These are phyloP conservation scores for Sorex maritimensis DNA, from an alignment of 2,797 vertebrate genomes.

Conservation along the genomic window DNA sequence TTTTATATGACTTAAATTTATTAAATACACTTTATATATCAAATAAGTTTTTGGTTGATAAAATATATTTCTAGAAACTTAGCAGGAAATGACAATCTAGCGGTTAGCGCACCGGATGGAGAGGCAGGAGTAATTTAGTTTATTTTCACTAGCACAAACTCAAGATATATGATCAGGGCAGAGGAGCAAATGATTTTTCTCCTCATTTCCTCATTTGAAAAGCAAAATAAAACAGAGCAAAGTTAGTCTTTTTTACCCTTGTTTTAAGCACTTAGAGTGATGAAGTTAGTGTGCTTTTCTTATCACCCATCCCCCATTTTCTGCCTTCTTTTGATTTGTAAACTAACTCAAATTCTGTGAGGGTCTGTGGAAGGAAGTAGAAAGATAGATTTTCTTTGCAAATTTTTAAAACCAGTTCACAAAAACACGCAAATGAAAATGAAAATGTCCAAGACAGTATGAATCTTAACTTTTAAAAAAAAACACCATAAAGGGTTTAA, in stretches of 20 bases:
- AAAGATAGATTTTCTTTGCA: too few species aligned
- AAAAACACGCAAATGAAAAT: slow-evolving; percentile 12
- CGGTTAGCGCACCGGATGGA: not conserved
- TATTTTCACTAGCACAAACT: not conserved
- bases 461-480: not conserved
- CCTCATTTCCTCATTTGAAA: slow-evolving; percentile 47
- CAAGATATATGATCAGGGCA: not conserved
- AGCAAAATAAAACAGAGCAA: slow-evolving; percentile 28
- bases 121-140: not conserved
- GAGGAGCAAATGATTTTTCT: slow-evolving; percentile 57
- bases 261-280: not conserved
- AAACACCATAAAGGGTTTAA: not conserved
- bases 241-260: not conserved
- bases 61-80: slow-evolving; percentile 70
- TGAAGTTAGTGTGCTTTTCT: not conserved
- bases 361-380: too few species aligned
- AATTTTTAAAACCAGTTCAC: too few species aligned
- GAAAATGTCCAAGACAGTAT: not conserved
- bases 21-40: slow-evolving; percentile 83
- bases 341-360: not conserved
- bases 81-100: slow-evolving; percentile 71
- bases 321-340: not conserved
- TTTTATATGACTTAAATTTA: slow-evolving; percentile 83
- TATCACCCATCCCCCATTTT: not conserved
- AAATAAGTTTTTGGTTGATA: slow-evolving; percentile 74